These are phyloP conservation scores for Eubasilissa regina DNA, from an alignment of 1,140 invertebrate genomes.

Conservation along the genomic window DNA sequence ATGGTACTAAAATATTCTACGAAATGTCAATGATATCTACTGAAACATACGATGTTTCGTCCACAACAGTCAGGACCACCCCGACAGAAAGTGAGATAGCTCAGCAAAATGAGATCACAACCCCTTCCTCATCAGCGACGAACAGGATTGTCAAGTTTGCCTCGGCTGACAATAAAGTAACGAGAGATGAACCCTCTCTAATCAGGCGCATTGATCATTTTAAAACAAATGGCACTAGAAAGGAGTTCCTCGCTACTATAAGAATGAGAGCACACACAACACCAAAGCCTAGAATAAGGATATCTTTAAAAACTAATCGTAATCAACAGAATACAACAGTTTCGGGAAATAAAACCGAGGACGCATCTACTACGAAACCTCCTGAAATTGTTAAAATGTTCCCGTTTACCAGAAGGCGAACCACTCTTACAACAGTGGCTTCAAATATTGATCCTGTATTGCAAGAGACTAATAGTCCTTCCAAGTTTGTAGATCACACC, in stretches of 20 bases:
- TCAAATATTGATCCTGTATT: constrained; percentile 57
- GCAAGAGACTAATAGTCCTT: constrained; percentile 48
- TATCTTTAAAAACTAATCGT: constrained; percentile 55
- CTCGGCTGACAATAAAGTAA: constrained; percentile 22
- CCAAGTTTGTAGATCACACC: constrained; percentile 38
- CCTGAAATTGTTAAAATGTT: constrained; percentile 53
- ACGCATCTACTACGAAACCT: constrained; percentile 18
- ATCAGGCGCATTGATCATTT: constrained; percentile 47
- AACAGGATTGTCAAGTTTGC: constrained; percentile 39
- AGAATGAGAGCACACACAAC: constrained; percentile 57
- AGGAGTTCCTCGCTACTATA: constrained; percentile 52
- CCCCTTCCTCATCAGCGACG: constrained; percentile 18
- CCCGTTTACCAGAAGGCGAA: constrained; percentile 49
- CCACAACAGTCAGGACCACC: constrained; percentile 41
- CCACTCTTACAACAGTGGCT: constrained; percentile 46
- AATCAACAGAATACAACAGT: constrained; percentile 27
- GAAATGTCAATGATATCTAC: constrained; percentile 54
- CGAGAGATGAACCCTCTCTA: constrained; percentile 26
- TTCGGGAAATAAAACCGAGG: constrained; percentile 8
- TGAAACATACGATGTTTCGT: constrained; percentile 47
- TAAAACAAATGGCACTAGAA: constrained; percentile 49
- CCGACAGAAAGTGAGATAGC: constrained; percentile 22
- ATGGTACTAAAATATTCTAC: constrained; percentile 55
- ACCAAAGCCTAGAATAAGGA: constrained; percentile 53
- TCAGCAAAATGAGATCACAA: constrained; percentile 42